phyloP scores from a whole-genome alignment of 1,140 invertebrate genomes.

The Eurosta solidaginis region DNA sequence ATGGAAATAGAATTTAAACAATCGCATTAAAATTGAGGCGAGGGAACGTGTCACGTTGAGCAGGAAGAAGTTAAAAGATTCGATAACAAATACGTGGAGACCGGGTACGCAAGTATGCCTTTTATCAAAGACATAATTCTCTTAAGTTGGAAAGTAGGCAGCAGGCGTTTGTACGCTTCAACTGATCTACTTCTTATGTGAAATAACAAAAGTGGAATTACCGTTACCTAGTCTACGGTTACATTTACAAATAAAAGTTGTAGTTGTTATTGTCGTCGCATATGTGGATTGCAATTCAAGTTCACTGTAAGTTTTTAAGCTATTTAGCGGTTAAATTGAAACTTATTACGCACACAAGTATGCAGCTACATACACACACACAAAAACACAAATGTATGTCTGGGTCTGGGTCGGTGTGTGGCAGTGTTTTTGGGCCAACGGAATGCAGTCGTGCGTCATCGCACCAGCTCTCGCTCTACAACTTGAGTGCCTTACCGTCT shows the following conservation, averaged over 20 bases:
- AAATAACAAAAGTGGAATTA: neutral
- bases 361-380: neutral
- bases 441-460: neutral
- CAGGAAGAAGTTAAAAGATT: no score
- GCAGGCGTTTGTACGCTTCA: no score
- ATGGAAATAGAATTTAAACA: neutral
- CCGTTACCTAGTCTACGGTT: neutral
- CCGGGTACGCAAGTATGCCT: no score
- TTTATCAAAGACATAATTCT: no score
- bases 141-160: no score
- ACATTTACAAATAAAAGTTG: neutral
- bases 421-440: neutral
- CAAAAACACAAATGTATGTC: no score
- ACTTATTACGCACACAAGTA: slow-evolving; percentile 22
- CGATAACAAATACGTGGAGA: no score
- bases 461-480: neutral
- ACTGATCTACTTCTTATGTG: no score
- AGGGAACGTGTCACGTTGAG: neutral
- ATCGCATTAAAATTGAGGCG: neutral
- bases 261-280: neutral
- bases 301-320: slow-evolving; percentile 36
- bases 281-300: slow-evolving; percentile 31
- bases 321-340: slow-evolving; percentile 36
- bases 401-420: no score
- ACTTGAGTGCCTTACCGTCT: neutral